Evolutionary conservation across 2,888 invertebrate species (phyloP).

Genomic region (Leptogaster cylindrica): DNA sequence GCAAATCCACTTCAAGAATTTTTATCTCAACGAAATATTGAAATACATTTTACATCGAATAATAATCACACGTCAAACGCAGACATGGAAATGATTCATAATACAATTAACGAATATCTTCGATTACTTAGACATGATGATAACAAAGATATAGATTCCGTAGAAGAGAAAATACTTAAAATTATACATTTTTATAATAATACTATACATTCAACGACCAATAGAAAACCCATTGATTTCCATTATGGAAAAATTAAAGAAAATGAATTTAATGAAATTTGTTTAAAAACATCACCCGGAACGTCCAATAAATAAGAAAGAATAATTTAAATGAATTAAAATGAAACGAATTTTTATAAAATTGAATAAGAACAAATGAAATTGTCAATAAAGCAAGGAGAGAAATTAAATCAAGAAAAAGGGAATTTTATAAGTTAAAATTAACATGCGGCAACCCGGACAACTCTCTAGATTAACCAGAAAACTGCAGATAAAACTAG

Average conservation of each 20-base stretch:
- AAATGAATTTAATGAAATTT: no score
- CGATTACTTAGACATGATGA: neutral
- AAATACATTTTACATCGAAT: constrained; percentile 2
- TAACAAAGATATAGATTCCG: neutral
- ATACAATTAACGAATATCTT: neutral
- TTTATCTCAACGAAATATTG: neutral
- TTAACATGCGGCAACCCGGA: no score
- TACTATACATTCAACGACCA: neutral
- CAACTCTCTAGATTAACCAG: no score
- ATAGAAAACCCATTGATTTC: neutral
- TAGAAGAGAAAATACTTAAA: constrained; percentile 11
- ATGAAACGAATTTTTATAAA: no score
- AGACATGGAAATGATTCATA: neutral
- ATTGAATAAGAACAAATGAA: no score
- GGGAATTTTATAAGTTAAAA: no score
- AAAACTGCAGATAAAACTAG: no score
- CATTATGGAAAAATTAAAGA: neutral
- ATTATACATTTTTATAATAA: constrained; percentile 15
- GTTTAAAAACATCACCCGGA: no score
- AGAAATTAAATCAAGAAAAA: no score
- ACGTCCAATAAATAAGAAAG: no score
- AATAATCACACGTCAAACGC: constrained; percentile 5
- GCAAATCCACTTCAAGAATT: neutral
- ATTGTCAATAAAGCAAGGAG: no score
- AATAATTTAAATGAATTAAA: no score